Percentiles rank a stretch among this genome's conserved stretches.
phyloP scores from a whole-genome alignment of 2,113 vertebrate genomes.

The Misgurnus anguillicaudatus region DNA sequence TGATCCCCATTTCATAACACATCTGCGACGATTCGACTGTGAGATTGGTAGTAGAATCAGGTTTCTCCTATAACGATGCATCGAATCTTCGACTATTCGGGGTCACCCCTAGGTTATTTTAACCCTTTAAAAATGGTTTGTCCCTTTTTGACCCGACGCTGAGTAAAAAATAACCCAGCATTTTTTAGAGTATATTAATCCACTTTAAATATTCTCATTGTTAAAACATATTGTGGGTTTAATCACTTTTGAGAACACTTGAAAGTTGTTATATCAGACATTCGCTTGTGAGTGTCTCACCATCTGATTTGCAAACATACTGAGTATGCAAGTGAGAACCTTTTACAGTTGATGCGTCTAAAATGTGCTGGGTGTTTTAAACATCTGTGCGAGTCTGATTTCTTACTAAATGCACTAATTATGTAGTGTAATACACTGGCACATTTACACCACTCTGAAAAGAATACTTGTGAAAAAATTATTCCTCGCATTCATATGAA shows the following conservation, averaged over 20 bases:
- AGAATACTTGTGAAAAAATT: background rate
- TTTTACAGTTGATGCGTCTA: background rate
- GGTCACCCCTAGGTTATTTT: too few species aligned
- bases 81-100: too few species aligned
- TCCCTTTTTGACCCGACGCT: too few species aligned
- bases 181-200: too few species aligned
- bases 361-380: background rate
- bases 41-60: too few species aligned
- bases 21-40: too few species aligned
- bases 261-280: conserved; percentile 7
- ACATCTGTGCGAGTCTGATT: background rate
- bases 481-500: too few species aligned
- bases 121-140: too few species aligned
- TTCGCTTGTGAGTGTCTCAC: background rate
- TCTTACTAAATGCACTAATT: background rate
- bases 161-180: too few species aligned
- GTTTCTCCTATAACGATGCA: too few species aligned
- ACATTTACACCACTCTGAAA: background rate
- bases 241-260: background rate
- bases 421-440: background rate
- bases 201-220: too few species aligned
- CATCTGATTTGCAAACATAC: conserved; percentile 7
- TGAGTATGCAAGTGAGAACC: background rate
- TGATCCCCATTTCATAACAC: too few species aligned
- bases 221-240: background rate